These are phyloP conservation scores for Saimiri boliviensis DNA, from an alignment of 2,113 vertebrate genomes.

Conservation along the genomic window DNA sequence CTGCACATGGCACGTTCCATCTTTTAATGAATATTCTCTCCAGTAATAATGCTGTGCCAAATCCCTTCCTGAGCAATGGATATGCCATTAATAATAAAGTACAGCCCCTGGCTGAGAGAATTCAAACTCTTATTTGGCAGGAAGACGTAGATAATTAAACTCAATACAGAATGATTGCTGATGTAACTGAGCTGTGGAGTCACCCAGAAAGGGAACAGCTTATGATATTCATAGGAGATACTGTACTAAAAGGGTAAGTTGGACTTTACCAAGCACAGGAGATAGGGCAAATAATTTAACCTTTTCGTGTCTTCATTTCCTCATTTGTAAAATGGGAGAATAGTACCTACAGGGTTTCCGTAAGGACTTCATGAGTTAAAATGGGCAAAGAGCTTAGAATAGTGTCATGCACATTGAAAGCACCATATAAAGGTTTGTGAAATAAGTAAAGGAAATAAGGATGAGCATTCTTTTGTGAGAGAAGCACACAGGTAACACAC, in stretches of 20 bases:
- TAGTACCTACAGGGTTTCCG: not conserved
- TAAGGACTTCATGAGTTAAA: constrained; percentile 6
- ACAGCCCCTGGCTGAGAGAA: not conserved
- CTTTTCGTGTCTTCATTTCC: not conserved
- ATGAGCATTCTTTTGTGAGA: not conserved
- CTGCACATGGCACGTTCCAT: too few species aligned
- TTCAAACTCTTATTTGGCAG: not conserved
- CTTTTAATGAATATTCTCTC: not conserved
- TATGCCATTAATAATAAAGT: constrained; percentile 6
- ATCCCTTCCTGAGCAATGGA: not conserved
- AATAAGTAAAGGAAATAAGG: constrained; percentile 30
- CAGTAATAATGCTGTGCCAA: not conserved
- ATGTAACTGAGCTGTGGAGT: not conserved
- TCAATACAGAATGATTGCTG: not conserved
- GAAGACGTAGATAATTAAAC: constrained; percentile 12
- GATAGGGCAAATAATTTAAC: not conserved
- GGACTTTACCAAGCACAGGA: not conserved
- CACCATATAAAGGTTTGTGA: not conserved
- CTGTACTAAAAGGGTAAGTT: not conserved
- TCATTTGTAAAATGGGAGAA: constrained; percentile 8
- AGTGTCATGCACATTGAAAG: not conserved
- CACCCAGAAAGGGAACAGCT: not conserved
- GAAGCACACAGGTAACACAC: not conserved
- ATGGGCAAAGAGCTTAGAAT: not conserved
- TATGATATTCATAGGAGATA: not conserved